These are phyloP conservation scores for Pseudois nayaur DNA, from an alignment of 2,113 vertebrate species.

Conservation along the genomic window DNA sequence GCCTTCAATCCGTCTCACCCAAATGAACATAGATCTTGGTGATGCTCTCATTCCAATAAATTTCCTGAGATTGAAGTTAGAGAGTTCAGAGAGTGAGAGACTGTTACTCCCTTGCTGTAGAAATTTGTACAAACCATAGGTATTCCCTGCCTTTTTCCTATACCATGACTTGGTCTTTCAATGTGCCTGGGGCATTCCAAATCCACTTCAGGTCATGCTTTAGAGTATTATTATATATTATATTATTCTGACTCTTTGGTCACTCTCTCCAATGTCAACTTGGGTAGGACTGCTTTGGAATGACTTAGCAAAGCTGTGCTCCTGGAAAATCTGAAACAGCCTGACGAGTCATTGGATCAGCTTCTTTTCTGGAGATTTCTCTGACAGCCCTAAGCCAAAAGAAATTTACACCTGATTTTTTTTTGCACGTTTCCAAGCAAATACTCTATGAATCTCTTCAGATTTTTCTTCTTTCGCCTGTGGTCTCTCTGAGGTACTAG, in stretches of 20 bases:
- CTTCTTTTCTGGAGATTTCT: constrained; percentile 58
- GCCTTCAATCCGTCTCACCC: background rate
- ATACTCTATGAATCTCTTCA: constrained; percentile 7
- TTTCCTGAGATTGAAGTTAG: background rate
- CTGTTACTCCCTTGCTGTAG: background rate
- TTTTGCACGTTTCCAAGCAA: constrained; percentile 7
- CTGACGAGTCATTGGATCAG: constrained; percentile 43
- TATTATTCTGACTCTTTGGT: constrained; percentile 47
- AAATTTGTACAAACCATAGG: background rate
- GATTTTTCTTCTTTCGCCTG: constrained; percentile 36
- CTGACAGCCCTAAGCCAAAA: constrained; percentile 16
- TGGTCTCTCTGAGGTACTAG: background rate
- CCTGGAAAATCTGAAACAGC: constrained; percentile 69
- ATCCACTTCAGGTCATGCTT: constrained; percentile 31
- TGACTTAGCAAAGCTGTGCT: constrained; percentile 66
- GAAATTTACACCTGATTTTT: constrained; percentile 66
- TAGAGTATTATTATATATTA: constrained; percentile 48
- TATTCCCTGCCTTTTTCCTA: background rate
- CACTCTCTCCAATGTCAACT: constrained; percentile 66
- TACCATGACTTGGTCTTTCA: background rate
- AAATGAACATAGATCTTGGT: background rate
- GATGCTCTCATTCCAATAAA: background rate
- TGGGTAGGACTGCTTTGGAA: constrained; percentile 60
- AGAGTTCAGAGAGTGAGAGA: background rate
- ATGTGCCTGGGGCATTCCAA: background rate